Evolutionary conservation across 2,888 invertebrate species (phyloP).

Genomic region (Phytoseiulus persimilis): DNA sequence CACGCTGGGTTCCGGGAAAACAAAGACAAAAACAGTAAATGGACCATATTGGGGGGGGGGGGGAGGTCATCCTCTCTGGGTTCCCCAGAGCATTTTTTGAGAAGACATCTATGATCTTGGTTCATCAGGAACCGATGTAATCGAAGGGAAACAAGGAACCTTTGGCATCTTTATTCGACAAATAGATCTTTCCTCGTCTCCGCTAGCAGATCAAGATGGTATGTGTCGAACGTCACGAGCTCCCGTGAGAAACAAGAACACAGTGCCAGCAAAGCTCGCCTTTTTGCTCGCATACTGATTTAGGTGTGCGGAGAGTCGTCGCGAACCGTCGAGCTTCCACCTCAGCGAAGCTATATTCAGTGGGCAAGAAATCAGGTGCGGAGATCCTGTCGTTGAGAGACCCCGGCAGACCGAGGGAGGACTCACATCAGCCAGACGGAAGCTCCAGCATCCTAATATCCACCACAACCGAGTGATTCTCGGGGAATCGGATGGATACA

Average conservation of each 20-base stretch:
- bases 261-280: neutral
- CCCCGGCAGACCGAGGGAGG: neutral
- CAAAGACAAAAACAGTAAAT: no score
- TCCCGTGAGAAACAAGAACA: neutral
- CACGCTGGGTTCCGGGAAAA: no score
- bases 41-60: no score
- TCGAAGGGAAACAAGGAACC: no score
- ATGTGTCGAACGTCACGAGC: neutral
- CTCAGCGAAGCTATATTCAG: neutral
- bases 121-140: no score
- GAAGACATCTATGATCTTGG: no score
- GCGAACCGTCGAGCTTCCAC: neutral
- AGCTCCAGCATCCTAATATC: neutral
- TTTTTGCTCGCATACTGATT: neutral
- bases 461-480: neutral
- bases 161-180: no score
- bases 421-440: neutral
- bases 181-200: no score
- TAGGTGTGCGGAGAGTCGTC: neutral
- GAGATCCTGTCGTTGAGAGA: neutral
- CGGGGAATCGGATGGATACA: neutral
- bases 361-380: neutral
- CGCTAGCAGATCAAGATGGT: no score
- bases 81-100: no score
- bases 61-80: no score